Conservation (phyloP, 1,140 invertebrate species). For the Rhizoglyphus robini region DNA sequence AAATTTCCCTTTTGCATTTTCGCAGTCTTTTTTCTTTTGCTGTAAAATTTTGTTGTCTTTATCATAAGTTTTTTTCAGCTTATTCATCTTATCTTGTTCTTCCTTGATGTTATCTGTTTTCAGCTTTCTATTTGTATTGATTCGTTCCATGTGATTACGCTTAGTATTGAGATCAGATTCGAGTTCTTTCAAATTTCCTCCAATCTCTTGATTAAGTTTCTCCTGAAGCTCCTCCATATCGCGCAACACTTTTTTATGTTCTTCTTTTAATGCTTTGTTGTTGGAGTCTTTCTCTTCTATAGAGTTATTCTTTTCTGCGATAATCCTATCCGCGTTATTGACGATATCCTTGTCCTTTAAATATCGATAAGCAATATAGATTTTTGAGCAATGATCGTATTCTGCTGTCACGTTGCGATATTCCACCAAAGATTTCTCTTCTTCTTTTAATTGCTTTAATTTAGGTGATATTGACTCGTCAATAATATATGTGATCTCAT, state of each 20-base stretch:
- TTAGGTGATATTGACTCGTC: constrained; percentile 75
- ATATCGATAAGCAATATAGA: constrained; percentile 62
- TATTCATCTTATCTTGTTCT: constrained; percentile 52
- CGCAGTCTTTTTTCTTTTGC: constrained; percentile 50
- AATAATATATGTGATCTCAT: constrained; percentile 66
- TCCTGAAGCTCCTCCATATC: constrained; percentile 37
- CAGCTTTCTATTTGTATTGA: constrained; percentile 49
- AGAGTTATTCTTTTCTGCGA: constrained; percentile 28
- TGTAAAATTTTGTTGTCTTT: constrained; percentile 37
- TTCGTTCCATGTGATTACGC: constrained; percentile 52
- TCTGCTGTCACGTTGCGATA: constrained; percentile 66
- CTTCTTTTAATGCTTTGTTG: constrained; percentile 26
- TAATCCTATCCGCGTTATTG: constrained; percentile 40
- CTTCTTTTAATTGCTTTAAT: constrained; percentile 68
- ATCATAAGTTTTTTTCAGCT: constrained; percentile 49
- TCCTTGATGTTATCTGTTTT: constrained; percentile 52
- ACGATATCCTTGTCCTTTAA: constrained; percentile 38
- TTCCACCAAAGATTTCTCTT: constrained; percentile 68
- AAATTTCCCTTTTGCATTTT: constrained; percentile 51
- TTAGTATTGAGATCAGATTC: constrained; percentile 49
- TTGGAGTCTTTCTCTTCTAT: constrained; percentile 22
- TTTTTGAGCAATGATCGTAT: constrained; percentile 63
- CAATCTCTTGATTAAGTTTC: constrained; percentile 39
- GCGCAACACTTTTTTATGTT: constrained; percentile 33
- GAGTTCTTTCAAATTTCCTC: constrained; percentile 45